Conservation (phyloP, 2,888 invertebrate species). For the Caenorhabditis sp. region DNA sequence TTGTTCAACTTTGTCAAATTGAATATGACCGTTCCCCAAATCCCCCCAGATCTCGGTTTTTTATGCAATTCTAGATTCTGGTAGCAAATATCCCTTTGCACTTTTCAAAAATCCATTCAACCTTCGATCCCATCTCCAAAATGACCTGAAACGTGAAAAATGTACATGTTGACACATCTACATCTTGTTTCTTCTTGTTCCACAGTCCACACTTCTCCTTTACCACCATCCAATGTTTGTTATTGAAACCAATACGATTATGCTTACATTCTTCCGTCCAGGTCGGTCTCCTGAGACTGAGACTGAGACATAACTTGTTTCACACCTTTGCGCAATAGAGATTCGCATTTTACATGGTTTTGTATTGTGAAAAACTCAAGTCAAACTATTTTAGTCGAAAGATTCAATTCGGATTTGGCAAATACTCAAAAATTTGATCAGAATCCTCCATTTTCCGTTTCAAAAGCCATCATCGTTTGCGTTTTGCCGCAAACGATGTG, state of each 20-base stretch:
- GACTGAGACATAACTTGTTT: conserved; percentile 54
- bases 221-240: conserved; percentile 41
- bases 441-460: conserved; percentile 7
- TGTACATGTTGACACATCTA: conserved; percentile 32
- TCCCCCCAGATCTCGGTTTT: no score
- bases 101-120: neutral
- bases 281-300: conserved; percentile 12
- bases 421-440: neutral
- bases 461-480: conserved; percentile 29
- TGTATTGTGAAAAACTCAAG: no score
- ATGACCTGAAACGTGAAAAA: neutral
- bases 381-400: no score
- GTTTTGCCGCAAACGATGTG: conserved; percentile 33
- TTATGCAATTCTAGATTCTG: neutral
- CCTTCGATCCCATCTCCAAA: neutral
- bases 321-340: no score
- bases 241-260: conserved; percentile 51
- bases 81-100: neutral
- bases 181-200: conserved; percentile 42
- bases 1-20: no score
- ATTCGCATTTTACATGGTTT: no score
- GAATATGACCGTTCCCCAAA: no score
- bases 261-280: conserved; percentile 37
- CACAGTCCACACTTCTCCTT: neutral
- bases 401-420: no score